Percentiles rank a stretch among this genome's conserved stretches.
These are phyloP conservation scores for Mantis religiosa DNA, from an alignment of 2,888 invertebrate species.

Conservation along the genomic window DNA sequence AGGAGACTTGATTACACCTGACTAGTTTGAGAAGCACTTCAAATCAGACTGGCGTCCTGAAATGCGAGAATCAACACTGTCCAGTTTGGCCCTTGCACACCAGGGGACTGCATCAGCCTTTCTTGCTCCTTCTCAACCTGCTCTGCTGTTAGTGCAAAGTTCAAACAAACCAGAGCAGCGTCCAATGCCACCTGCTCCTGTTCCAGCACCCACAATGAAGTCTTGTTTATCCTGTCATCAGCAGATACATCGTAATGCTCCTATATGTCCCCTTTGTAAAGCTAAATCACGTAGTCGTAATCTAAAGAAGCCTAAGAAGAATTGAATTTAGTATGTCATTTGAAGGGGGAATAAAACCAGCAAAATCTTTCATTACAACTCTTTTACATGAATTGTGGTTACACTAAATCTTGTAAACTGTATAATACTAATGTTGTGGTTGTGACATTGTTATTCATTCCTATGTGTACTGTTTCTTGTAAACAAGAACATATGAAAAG, in stretches of 20 bases:
- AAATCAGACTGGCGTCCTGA: conserved; percentile 48
- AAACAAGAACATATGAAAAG: neutral
- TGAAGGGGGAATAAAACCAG: neutral
- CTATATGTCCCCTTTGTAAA: conserved; percentile 98
- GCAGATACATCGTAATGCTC: conserved; percentile 97
- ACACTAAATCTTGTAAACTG: neutral
- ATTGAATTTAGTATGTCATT: conserved; percentile 40
- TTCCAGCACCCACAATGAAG: conserved; percentile 65
- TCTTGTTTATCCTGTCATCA: conserved; percentile 93
- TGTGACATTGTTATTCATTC: neutral
- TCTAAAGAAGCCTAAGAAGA: conserved; percentile 97
- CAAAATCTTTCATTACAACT: neutral
- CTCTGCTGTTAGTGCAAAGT: conserved; percentile 36
- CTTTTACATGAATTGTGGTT: neutral
- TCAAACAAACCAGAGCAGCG: conserved; percentile 40
- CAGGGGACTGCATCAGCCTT: conserved; percentile 46
- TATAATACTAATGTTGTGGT: neutral
- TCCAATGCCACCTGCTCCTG: conserved; percentile 42
- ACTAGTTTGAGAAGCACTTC: conserved; percentile 49
- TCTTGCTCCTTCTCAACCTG: conserved; percentile 43
- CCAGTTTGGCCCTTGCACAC: conserved; percentile 36
- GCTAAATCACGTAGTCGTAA: conserved; percentile 97
- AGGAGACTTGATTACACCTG: conserved; percentile 77
- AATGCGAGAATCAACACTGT: conserved; percentile 38
- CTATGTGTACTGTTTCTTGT: neutral